phyloP scores from a whole-genome alignment of 2,797 vertebrate species.

The Ibycter americanus region DNA sequence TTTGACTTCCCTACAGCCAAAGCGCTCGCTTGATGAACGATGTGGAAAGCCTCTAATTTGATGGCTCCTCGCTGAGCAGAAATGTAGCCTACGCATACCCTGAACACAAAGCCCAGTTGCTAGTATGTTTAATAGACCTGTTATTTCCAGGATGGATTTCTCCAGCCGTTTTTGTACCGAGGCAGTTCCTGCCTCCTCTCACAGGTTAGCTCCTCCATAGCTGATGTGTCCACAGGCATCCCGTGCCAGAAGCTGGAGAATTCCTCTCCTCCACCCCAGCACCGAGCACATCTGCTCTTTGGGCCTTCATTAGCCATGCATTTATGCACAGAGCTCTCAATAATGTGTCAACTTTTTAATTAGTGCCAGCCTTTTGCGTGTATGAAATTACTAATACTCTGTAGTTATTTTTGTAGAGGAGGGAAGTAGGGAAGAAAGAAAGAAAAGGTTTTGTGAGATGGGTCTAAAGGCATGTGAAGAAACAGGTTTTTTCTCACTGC shows the following conservation, averaged over 20 bases:
- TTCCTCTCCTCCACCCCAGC: not conserved
- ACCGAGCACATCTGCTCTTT: not conserved
- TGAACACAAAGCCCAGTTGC: not conserved
- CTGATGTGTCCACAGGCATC: rapidly evolving
- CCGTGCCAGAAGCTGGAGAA: rapidly evolving
- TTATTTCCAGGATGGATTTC: not conserved
- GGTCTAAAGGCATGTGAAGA: not conserved
- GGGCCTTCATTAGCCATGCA: not conserved
- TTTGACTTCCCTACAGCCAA: not conserved
- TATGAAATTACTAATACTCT: not conserved
- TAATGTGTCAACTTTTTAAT: not conserved
- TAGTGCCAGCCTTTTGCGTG: not conserved
- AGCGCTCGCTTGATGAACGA: not conserved
- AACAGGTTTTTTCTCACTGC: not conserved
- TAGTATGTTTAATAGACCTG: not conserved
- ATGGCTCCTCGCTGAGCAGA: not conserved
- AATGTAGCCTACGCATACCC: not conserved
- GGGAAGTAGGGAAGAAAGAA: not conserved
- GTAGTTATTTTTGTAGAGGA: not conserved
- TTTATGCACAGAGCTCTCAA: not conserved
- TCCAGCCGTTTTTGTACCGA: not conserved
- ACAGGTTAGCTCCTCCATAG: not conserved
- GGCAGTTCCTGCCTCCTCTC: not conserved
- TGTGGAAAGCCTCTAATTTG: not conserved
- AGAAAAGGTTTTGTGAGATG: not conserved